Evolutionary conservation across 2,797 vertebrate genomes (phyloP).

Genomic region (Sebastes paucispinis): DNA sequence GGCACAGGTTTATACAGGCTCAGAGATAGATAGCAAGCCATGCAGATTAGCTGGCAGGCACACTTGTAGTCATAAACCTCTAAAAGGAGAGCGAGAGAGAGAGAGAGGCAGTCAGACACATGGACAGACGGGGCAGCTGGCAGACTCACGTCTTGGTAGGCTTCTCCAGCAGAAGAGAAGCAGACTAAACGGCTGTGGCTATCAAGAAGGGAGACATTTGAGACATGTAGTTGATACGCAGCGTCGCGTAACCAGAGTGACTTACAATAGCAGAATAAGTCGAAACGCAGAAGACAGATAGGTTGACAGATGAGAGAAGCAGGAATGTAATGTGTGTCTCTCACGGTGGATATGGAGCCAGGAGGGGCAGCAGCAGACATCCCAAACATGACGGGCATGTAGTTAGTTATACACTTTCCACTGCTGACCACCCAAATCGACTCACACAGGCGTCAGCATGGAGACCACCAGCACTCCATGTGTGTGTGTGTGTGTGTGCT

Average conservation of each 20-base stretch:
- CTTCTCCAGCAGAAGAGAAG: conserved; percentile 16
- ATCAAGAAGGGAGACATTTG: conserved; percentile 41
- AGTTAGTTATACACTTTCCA: conserved; percentile 69
- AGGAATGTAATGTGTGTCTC: conserved; percentile 20
- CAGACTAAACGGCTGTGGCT: conserved; percentile 39
- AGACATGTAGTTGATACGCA: conserved; percentile 32
- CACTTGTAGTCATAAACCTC: conserved; percentile 18
- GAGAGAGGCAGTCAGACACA: conserved; percentile 3
- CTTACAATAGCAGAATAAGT: conserved; percentile 40
- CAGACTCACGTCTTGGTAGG: conserved; percentile 4
- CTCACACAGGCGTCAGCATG: conserved; percentile 49
- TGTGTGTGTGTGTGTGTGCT: conserved; percentile 3
- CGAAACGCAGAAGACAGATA: conserved; percentile 36
- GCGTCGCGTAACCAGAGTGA: background rate
- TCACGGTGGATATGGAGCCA: conserved; percentile 53
- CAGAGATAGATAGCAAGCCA: background rate
- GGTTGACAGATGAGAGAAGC: conserved; percentile 40
- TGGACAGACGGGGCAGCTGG: conserved; percentile 42
- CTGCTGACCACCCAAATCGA: conserved; percentile 79
- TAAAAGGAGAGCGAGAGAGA: conserved; percentile 8
- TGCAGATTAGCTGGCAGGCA: conserved; percentile 12
- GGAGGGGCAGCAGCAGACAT: conserved; percentile 66
- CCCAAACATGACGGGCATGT: conserved; percentile 78
- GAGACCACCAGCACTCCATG: conserved; percentile 57
- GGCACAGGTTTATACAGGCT: conserved; percentile 23